phyloP scores from a whole-genome alignment of 1,140 invertebrate genomes.

The Drosophila repletoides region DNA sequence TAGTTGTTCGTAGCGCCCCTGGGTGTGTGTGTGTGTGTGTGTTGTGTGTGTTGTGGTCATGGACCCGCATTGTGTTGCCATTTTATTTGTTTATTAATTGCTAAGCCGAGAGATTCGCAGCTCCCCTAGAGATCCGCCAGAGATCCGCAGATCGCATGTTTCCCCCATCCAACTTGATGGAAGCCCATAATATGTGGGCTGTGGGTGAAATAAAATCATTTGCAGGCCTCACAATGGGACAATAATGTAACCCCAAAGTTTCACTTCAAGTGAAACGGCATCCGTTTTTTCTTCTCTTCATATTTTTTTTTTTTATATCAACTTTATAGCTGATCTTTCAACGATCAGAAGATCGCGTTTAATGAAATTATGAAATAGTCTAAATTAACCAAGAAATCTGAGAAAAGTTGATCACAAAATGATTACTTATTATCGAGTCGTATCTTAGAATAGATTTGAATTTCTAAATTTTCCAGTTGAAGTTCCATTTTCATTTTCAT shows the following conservation, averaged over 20 bases:
- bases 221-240: constrained; percentile 44
- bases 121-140: not conserved
- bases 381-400: too few relatives aligned
- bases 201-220: constrained; percentile 74
- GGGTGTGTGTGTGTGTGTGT: not conserved
- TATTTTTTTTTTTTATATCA: constrained; percentile 24
- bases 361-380: too few relatives aligned
- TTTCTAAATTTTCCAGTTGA: too few relatives aligned
- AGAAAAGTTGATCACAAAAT: too few relatives aligned
- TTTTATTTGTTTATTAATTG: constrained; percentile 76
- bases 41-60: constrained; percentile 59
- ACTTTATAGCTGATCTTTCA: too few relatives aligned
- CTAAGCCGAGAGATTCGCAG: constrained; percentile 11
- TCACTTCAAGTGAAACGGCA: constrained; percentile 52
- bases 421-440: too few relatives aligned
- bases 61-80: constrained; percentile 75
- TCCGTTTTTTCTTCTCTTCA: constrained; percentile 7
- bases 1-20: constrained; percentile 60
- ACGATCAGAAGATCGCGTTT: too few relatives aligned
- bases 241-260: constrained; percentile 70
- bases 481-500: too few relatives aligned
- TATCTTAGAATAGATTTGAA: too few relatives aligned
- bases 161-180: constrained; percentile 43
- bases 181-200: constrained; percentile 62
- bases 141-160: constrained; percentile 36